Conservation (phyloP, 2,888 invertebrate genomes). For the Lottia gigantea region DNA sequence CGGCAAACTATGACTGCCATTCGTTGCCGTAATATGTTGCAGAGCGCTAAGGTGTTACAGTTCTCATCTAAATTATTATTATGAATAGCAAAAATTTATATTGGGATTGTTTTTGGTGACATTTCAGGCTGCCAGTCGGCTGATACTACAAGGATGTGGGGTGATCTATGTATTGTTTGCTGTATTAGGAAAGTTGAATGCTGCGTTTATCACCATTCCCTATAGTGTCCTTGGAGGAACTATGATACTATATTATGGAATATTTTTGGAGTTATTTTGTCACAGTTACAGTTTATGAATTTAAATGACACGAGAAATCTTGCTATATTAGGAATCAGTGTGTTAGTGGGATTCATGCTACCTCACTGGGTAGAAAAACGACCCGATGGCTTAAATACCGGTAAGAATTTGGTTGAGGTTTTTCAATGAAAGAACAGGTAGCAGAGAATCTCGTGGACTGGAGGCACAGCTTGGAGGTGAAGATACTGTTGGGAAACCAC, state of each 20-base stretch:
- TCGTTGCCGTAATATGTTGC: too few species aligned
- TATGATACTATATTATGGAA: conserved; percentile 46
- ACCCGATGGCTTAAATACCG: conserved; percentile 45
- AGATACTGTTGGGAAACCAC: neutral
- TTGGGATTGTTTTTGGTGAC: neutral
- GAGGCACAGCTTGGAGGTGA: neutral
- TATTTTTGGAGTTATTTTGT: conserved; percentile 50
- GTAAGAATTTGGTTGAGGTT: conserved; percentile 21
- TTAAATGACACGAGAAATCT: conserved; percentile 82
- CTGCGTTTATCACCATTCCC: conserved; percentile 68
- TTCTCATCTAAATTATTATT: too few species aligned
- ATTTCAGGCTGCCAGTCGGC: conserved; percentile 66
- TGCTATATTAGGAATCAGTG: conserved; percentile 81
- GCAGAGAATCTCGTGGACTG: neutral
- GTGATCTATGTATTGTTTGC: conserved; percentile 65
- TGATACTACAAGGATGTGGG: conserved; percentile 66
- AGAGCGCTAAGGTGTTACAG: too few species aligned
- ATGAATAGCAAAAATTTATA: too few species aligned
- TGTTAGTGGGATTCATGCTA: conserved; percentile 81
- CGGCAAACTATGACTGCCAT: too few species aligned
- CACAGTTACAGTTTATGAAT: conserved; percentile 72
- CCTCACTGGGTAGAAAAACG: conserved; percentile 44
- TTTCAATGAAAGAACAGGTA: neutral
- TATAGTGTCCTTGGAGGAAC: conserved; percentile 67
- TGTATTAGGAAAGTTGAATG: conserved; percentile 67